Conservation (phyloP, 30 jellyfish, hydroid and myxozoan species). For the Haliclystus octoradiatus region DNA sequence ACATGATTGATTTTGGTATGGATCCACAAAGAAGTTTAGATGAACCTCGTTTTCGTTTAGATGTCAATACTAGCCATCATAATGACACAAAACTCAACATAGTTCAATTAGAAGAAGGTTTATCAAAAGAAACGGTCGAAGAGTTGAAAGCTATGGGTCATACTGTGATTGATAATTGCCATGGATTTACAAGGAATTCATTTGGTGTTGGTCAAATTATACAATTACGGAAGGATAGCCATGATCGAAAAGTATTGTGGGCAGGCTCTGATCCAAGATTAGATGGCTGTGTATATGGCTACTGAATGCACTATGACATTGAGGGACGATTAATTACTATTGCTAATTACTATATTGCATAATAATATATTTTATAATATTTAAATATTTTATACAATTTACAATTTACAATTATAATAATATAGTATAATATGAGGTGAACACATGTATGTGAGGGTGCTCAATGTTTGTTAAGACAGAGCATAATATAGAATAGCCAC, state of each 20-base stretch:
- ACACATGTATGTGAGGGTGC: too few species aligned
- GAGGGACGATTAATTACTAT: too few species aligned
- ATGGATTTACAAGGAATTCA: conserved; percentile 41
- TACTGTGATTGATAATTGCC: conserved; percentile 31
- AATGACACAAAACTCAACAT: conserved; percentile 48
- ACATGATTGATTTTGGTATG: conserved; percentile 80
- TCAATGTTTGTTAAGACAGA: too few species aligned
- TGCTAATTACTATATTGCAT: too few species aligned
- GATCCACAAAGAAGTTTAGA: conserved; percentile 72
- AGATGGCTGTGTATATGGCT: conserved; percentile 91
- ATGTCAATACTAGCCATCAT: conserved; percentile 3
- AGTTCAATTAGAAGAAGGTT: conserved; percentile 62
- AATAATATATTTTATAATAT: too few species aligned
- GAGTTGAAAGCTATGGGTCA: conserved; percentile 67
- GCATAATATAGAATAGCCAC: too few species aligned
- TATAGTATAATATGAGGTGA: too few species aligned
- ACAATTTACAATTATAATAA: too few species aligned
- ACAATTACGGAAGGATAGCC: conserved; percentile 20
- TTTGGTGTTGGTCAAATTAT: conserved; percentile 85
- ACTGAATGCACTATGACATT: too few species aligned
- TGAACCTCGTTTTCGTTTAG: conserved; percentile 74
- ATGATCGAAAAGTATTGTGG: conserved; percentile 62
- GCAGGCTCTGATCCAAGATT: conserved; percentile 92
- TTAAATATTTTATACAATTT: too few species aligned
- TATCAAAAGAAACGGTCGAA: conserved; percentile 44